These are phyloP conservation scores for Dryas iulia DNA, from an alignment of 1,140 invertebrate species.

Conservation along the genomic window DNA sequence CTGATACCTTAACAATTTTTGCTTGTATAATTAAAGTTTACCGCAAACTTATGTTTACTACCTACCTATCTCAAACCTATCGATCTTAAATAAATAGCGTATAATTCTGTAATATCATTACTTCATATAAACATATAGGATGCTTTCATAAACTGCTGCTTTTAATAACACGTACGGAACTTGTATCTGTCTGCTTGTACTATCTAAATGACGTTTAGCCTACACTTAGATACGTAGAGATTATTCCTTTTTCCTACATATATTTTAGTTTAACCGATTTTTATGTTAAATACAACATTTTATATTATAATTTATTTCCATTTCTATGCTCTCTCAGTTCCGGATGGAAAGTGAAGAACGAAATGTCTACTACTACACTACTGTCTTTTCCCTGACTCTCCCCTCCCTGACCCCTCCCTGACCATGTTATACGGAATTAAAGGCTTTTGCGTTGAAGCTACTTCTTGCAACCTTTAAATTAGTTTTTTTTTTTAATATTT, in stretches of 20 bases:
- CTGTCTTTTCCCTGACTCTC: no score
- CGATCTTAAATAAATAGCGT: neutral
- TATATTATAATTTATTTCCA: no score
- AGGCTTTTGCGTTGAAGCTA: no score
- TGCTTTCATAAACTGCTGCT: conserved; percentile 8
- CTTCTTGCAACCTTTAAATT: no score
- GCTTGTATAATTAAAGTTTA: no score
- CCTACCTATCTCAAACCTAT: neutral
- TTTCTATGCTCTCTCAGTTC: no score
- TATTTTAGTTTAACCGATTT: neutral
- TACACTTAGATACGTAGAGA: neutral
- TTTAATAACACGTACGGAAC: neutral
- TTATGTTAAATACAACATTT: neutral
- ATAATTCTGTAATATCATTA: neutral
- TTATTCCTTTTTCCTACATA: neutral
- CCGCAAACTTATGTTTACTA: neutral
- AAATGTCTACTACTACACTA: no score
- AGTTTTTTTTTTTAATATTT: no score
- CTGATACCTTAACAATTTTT: no score
- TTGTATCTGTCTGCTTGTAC: neutral
- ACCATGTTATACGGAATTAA: no score
- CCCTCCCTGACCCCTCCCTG: no score
- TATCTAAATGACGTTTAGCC: neutral
- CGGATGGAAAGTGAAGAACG: no score
- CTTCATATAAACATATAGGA: neutral